Base-by-base conservation (phyloP, 2,797 vertebrate species). In the Allochrocebus solatus region DNA sequence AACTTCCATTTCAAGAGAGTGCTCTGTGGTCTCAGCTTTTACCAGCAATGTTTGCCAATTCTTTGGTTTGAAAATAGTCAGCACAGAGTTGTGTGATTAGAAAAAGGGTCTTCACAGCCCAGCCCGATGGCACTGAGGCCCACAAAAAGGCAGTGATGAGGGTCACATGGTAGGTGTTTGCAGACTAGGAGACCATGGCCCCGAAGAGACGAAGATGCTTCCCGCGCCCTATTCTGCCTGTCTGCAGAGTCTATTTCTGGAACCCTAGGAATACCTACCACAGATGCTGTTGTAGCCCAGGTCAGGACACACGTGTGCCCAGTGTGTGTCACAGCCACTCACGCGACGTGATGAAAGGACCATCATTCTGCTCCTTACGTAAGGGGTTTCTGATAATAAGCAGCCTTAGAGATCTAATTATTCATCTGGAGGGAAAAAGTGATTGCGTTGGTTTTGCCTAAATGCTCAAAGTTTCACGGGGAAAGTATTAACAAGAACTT, bases 131-230 rank as follows among this genome's bases (percentile, higher is more conserved):
- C 11, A 0, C 1, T 0, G 39, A 41, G 30, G 33, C 30, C 53
- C 39, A 64, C 8, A 8, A 7, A 0, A 26, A 22, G 10, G 2
- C 41, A 4, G 36, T 12, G 22, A 70, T 19, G 53, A 19, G 7
- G 30, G 6, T 2, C 9, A 5, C 0, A 0, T 0, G 0, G 4
- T 24, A 8, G 13, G 26, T 1, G 7, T 53, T 33, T 74, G 59
- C 19, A 8, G 8, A 41, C 0, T 0, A 21, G 30, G 48, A 92
- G 26, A 33, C 39, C 3, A 1, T 17, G 74, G 24, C 30, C 10
- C 13, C 8, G 11, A 4, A 2, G 0, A 61, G 61, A 26, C 0
- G 17, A 46, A 11, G 19, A 55, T 80, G 24, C 6, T 28, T 19
- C n/a, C 46, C 0, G 2, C 0, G 4, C 22, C 22, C 57, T 5